These are phyloP conservation scores for Cremastinae sp. DNA, from an alignment of 2,888 invertebrate species.

Conservation along the genomic window DNA sequence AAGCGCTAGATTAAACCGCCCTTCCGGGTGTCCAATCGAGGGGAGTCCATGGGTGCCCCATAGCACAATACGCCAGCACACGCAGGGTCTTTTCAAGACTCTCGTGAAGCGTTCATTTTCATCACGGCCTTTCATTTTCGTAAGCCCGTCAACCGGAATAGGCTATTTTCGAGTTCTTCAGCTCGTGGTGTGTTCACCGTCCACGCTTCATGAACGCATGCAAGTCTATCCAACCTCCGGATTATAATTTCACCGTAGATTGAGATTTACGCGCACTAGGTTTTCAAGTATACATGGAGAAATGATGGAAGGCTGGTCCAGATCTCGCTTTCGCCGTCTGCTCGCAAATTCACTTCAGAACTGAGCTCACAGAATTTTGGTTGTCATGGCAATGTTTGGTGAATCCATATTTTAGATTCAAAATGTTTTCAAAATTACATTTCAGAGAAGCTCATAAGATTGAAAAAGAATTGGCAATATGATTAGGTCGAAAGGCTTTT, in stretches of 20 bases:
- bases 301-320: background rate
- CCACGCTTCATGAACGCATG: background rate
- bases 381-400: too few species aligned
- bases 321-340: background rate
- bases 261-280: slow-evolving; percentile 17
- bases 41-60: slow-evolving; percentile 9
- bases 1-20: slow-evolving; percentile 17
- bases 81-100: slow-evolving; percentile 18
- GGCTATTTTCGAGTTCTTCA: slow-evolving; percentile 1
- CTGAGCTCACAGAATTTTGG: background rate
- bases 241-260: slow-evolving; percentile 46
- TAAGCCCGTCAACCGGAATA: slow-evolving; percentile 54
- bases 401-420: too few species aligned
- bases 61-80: slow-evolving; percentile 31
- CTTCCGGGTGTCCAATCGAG: slow-evolving; percentile 14
- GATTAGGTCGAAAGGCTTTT: too few species aligned
- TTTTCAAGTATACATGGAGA: background rate
- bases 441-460: background rate
- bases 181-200: slow-evolving; percentile 3
- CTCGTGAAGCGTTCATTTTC: slow-evolving; percentile 21
- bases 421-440: background rate
- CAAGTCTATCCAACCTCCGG: slow-evolving; percentile 36
- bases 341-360: background rate
- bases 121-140: slow-evolving; percentile 43
- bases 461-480: background rate